Evolutionary conservation across 1,140 invertebrate species (phyloP).

Genomic region (Scaptomyza montana): DNA sequence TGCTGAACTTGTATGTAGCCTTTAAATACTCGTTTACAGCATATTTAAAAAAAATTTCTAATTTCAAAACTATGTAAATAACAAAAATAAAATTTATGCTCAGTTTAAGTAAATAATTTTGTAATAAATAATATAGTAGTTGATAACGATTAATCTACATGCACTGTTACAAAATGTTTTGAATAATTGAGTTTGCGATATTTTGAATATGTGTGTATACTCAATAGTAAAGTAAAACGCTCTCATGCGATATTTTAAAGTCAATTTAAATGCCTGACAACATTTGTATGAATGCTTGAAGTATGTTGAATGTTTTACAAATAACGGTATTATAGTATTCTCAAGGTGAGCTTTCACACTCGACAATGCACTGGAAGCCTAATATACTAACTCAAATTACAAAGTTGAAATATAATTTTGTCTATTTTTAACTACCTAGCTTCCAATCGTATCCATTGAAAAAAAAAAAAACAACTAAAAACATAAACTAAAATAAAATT

Average conservation of each 20-base stretch:
- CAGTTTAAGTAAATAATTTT: neutral
- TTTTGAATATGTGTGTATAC: slow-evolving; percentile 2
- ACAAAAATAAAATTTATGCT: slow-evolving; percentile 3
- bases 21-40: slow-evolving; percentile 5
- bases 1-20: neutral
- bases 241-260: neutral
- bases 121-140: neutral
- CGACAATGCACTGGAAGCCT: slow-evolving; percentile 31
- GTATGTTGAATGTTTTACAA: neutral
- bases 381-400: slow-evolving; percentile 13
- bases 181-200: neutral
- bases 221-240: slow-evolving; percentile 12
- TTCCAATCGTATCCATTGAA: neutral
- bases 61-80: neutral
- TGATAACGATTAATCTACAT: neutral
- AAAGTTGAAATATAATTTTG: neutral
- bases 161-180: neutral
- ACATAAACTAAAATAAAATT: too few species aligned
- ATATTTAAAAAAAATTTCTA: neutral
- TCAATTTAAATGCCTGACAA: neutral
- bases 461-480: neutral
- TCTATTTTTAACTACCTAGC: too few species aligned
- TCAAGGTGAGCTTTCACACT: slow-evolving; percentile 16
- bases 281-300: neutral
- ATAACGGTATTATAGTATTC: slow-evolving; percentile 41